Percentiles rank a stretch among this genome's conserved stretches.
Conservation (phyloP, 2,888 invertebrate genomes). For the Euzetes globulus region DNA sequence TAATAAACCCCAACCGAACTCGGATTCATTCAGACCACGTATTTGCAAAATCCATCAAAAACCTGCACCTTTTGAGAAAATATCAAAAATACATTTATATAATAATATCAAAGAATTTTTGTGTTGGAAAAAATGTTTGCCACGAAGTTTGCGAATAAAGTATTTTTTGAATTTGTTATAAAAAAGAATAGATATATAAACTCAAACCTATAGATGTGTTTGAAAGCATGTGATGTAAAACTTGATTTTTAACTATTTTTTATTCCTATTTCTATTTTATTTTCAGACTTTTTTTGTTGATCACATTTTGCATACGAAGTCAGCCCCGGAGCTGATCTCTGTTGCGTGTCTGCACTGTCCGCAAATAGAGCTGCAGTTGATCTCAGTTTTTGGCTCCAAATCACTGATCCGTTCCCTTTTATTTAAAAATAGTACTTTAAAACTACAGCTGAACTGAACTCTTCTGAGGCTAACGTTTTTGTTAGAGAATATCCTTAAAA, state of each 20-base stretch:
- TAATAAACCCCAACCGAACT: background rate
- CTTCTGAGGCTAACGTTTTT: conserved; percentile 12
- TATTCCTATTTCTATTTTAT: conserved; percentile 4
- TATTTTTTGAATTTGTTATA: background rate
- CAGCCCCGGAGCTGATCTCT: conserved; percentile 25
- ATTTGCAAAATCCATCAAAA: conserved; percentile 18
- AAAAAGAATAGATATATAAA: background rate
- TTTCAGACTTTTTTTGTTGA: conserved; percentile 18
- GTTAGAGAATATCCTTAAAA: background rate
- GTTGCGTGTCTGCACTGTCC: conserved; percentile 26
- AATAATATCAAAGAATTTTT: background rate
- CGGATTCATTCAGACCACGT: conserved; percentile 18
- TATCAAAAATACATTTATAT: background rate
- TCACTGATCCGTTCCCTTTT: conserved; percentile 25
- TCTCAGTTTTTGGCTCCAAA: conserved; percentile 17
- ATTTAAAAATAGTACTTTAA: conserved; percentile 20
- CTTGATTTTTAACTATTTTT: conserved; percentile 9
- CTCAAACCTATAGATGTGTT: background rate
- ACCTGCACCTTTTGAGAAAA: conserved; percentile 2
- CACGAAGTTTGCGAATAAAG: conserved; percentile 19
- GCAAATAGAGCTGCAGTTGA: conserved; percentile 11
- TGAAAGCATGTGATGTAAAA: conserved; percentile 16
- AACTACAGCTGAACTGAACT: conserved; percentile 1
- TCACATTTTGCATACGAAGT: conserved; percentile 29
- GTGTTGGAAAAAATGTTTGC: background rate